Base-by-base conservation (phyloP, 2,113 vertebrate genomes). In the Coryphaenoides rupestris region DNA sequence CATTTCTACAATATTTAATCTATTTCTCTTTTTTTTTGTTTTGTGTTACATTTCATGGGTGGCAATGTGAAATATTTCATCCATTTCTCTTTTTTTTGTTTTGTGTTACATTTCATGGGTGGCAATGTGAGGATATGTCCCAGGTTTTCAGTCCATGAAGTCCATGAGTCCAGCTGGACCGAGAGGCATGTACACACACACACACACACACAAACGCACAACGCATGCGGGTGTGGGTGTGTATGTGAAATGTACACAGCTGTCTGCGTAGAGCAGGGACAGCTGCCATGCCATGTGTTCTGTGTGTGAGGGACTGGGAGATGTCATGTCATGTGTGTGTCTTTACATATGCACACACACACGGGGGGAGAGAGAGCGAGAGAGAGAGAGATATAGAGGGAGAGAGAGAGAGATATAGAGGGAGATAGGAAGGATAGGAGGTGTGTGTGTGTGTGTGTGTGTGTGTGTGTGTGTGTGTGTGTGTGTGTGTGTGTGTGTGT, bases 231-330 rank as follows among this genome's bases (percentile, higher is more conserved):
- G 0, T 60, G 65, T 71, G 46, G 60, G 53, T 47, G 46, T 16
- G 58, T 63, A 47, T 58, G 63, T 71, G 67, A 73, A 72, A 74
- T 66, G 16, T 69, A 59, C 52, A 70, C 82, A 81, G 70, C 76
- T 81, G 77, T 66, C 49, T 52, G 63, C 58, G 55, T 61, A 64
- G 19, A 62, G 79, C 22, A 58, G 49, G 52, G 62, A 75, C 79
- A 81, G 76, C 69, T 73, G 77, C 72, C 60, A 69, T 50, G 23
- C 52, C 65, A 13, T 69, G 22, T 63, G 60, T 69, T 58, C 33
- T 0, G 33, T 40, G 33, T 40, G 13, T 40, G 33, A 40, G 33
- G 9, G 33, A 40, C 1, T 10, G 33, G 4, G 33, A 40, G 5
- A 40, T 40, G 13, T 40, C 13, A 7, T 33, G 28, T 33, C 28